Conservation (phyloP, 2,113 vertebrate species). For the Bungarus multicinctus region DNA sequence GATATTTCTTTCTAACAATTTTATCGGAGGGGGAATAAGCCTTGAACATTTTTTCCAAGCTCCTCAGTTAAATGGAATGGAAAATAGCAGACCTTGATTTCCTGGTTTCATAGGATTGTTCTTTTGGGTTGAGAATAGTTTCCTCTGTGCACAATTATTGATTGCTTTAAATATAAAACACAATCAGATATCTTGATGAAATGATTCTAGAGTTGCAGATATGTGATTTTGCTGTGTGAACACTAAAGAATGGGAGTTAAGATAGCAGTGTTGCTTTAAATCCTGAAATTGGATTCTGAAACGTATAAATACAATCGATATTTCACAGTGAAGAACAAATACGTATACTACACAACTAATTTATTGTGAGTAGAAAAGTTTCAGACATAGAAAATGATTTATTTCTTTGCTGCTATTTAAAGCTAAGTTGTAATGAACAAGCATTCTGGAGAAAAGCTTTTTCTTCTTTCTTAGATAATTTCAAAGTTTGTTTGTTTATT, state of each 20-base stretch:
- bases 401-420: neutral
- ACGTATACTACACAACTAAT: neutral
- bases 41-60: neutral
- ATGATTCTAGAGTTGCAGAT: neutral
- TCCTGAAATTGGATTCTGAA: neutral
- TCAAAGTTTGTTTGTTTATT: too few relatives aligned
- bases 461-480: neutral
- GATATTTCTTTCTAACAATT: too few relatives aligned
- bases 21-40: neutral
- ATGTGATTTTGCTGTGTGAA: neutral
- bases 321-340: neutral
- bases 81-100: neutral
- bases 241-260: neutral
- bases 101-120: neutral
- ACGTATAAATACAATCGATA: neutral
- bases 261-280: neutral
- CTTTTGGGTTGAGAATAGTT: neutral
- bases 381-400: neutral
- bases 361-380: neutral
- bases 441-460: neutral
- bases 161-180: neutral
- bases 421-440: neutral
- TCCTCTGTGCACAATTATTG: neutral
- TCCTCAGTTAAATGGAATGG: neutral
- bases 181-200: neutral